Evolutionary conservation across 2,797 vertebrate genomes (phyloP).

Genomic region (Apogon hyalosoma): DNA sequence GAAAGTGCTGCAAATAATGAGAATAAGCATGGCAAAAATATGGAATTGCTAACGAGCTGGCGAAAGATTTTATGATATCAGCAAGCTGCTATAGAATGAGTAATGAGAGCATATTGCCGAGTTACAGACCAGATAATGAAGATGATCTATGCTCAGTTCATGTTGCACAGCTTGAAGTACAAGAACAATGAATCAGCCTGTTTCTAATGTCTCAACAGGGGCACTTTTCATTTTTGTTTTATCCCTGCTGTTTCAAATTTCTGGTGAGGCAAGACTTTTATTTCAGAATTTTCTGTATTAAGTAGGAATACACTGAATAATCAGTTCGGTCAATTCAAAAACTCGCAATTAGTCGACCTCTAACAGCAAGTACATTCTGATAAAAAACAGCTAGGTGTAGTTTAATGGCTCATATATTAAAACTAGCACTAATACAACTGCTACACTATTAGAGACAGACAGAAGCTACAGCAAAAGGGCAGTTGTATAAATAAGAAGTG

Average conservation of each 20-base stretch:
- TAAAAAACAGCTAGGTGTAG: neutral
- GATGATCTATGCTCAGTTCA: constrained; percentile 21
- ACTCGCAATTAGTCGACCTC: no score
- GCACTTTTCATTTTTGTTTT: neutral
- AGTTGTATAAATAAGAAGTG: neutral
- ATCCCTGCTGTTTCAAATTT: neutral
- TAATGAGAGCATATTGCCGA: constrained; percentile 44
- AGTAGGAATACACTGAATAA: no score
- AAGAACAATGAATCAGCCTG: constrained; percentile 2
- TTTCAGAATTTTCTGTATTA: neutral
- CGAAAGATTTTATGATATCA: constrained; percentile 27
- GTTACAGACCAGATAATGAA: constrained; percentile 38
- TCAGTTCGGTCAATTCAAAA: no score
- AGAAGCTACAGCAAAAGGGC: neutral
- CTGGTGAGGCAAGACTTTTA: neutral
- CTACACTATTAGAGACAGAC: neutral
- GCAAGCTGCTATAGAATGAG: constrained; percentile 38
- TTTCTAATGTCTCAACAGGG: neutral
- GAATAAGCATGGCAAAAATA: constrained; percentile 24
- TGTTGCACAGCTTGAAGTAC: constrained; percentile 3
- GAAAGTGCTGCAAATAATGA: constrained; percentile 8
- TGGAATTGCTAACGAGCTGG: constrained; percentile 43
- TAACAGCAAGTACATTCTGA: neutral
- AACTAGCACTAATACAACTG: neutral
- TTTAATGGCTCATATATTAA: neutral